A percentile compares a stretch with the other conserved stretches of the same genome.
phyloP scores from a whole-genome alignment of 2,888 invertebrate genomes.

The Drosophila sordidula region DNA sequence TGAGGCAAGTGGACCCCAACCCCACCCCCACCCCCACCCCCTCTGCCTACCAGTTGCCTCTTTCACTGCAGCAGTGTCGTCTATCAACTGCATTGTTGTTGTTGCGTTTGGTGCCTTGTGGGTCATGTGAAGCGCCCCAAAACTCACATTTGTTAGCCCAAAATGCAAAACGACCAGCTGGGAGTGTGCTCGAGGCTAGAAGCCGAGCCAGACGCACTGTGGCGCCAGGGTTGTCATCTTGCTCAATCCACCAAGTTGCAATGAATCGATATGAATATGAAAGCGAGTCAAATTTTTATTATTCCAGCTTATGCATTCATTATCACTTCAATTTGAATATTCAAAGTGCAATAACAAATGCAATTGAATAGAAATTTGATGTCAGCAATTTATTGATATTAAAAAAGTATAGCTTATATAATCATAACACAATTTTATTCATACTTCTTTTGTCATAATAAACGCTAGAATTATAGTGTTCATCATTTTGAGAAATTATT shows the following conservation, averaged over 20 bases:
- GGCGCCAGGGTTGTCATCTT: constrained; percentile 32
- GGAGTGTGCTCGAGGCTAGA: constrained; percentile 19
- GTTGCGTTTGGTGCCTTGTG: constrained; percentile 33
- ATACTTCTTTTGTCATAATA: no score
- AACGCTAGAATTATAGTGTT: no score
- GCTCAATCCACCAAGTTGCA: neutral
- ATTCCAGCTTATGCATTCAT: no score
- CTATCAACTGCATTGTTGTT: constrained; percentile 43
- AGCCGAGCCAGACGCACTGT: constrained; percentile 1
- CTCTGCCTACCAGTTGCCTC: constrained; percentile 11
- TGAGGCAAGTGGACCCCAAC: constrained; percentile 2
- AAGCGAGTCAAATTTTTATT: neutral
- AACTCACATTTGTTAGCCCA: constrained; percentile 53
- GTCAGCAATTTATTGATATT: no score
- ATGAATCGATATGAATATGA: constrained; percentile 12
- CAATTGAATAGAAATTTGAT: no score
- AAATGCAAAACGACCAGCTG: constrained; percentile 66
- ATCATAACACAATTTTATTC: no score
- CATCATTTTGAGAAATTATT: no score
- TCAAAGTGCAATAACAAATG: no score
- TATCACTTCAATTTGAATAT: no score
- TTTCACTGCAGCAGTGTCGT: constrained; percentile 55
- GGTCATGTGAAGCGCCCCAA: constrained; percentile 47
- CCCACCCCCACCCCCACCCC: neutral
- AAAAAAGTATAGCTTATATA: no score